A percentile compares a stretch with the other conserved stretches of the same genome.
Conservation (phyloP, 2,113 vertebrate genomes). For the Rhinoderma darwinii region DNA sequence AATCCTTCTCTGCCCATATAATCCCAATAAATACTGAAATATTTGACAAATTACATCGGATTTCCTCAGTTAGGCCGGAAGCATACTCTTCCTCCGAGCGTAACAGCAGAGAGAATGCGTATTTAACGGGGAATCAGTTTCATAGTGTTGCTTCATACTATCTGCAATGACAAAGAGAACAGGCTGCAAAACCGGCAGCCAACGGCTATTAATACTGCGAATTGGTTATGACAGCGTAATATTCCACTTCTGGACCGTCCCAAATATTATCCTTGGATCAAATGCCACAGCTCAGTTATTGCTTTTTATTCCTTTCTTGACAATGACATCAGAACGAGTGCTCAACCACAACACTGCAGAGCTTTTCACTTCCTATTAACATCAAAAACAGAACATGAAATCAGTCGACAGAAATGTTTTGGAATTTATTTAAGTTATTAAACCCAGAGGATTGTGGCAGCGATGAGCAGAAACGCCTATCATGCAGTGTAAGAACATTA, state of each 20-base stretch:
- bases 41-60: too few relatives aligned
- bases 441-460: background rate
- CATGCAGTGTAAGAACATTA: background rate
- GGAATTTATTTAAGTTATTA: conserved; percentile 14
- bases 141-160: too few relatives aligned
- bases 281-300: background rate
- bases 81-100: too few relatives aligned
- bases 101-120: too few relatives aligned
- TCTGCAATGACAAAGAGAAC: conserved; percentile 30
- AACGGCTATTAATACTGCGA: conserved; percentile 19
- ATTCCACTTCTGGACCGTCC: conserved; percentile 6
- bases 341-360: background rate
- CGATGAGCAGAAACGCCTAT: background rate
- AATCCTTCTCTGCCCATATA: too few relatives aligned
- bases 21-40: too few relatives aligned
- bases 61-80: too few relatives aligned
- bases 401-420: background rate
- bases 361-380: conserved; percentile 31
- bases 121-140: too few relatives aligned
- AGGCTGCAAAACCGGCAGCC: background rate
- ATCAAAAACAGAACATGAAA: conserved; percentile 27
- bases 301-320: conserved; percentile 8
- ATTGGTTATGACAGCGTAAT: conserved; percentile 6
- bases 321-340: conserved; percentile 7
- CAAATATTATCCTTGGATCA: conserved; percentile 34